phyloP scores from a whole-genome alignment of 2,888 invertebrate genomes.

The Iphiclides podalirius region DNA sequence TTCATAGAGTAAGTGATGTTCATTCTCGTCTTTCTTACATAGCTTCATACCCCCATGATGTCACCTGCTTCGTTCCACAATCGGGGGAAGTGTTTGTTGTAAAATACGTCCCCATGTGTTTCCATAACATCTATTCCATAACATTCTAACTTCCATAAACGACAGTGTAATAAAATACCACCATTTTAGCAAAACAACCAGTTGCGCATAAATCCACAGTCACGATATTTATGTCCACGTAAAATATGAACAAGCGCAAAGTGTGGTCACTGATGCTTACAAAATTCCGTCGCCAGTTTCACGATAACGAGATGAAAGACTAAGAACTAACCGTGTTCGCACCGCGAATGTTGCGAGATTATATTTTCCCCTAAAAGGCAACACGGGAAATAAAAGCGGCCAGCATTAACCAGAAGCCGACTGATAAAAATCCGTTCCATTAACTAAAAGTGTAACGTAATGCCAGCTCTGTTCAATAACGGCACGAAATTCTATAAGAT shows the following conservation, averaged over 20 bases:
- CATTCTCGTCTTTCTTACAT: too few species aligned
- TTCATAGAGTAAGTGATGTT: too few species aligned
- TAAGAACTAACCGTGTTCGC: constrained; percentile 19
- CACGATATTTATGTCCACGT: constrained; percentile 1
- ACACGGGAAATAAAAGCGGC: constrained; percentile 28
- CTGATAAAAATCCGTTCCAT: constrained; percentile 48
- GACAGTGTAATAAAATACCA: background rate
- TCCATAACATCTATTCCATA: too few species aligned
- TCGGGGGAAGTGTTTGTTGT: too few species aligned
- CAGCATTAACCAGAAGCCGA: constrained; percentile 32
- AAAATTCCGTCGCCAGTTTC: constrained; percentile 12
- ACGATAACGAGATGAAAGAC: constrained; percentile 9
- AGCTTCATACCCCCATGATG: too few species aligned
- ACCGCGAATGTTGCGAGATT: constrained; percentile 14
- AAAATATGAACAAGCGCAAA: constrained; percentile 5
- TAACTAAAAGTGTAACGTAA: constrained; percentile 49
- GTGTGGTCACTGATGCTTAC: constrained; percentile 4
- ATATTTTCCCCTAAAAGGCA: constrained; percentile 29
- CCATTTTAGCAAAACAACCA: background rate
- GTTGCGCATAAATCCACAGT: background rate
- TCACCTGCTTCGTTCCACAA: too few species aligned
- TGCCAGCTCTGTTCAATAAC: constrained; percentile 48
- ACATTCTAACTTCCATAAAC: too few species aligned
- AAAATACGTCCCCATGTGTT: too few species aligned
- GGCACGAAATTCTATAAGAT: constrained; percentile 8